These are phyloP conservation scores for Bubo scandiacus DNA, from an alignment of 2,113 vertebrate genomes.

Conservation along the genomic window DNA sequence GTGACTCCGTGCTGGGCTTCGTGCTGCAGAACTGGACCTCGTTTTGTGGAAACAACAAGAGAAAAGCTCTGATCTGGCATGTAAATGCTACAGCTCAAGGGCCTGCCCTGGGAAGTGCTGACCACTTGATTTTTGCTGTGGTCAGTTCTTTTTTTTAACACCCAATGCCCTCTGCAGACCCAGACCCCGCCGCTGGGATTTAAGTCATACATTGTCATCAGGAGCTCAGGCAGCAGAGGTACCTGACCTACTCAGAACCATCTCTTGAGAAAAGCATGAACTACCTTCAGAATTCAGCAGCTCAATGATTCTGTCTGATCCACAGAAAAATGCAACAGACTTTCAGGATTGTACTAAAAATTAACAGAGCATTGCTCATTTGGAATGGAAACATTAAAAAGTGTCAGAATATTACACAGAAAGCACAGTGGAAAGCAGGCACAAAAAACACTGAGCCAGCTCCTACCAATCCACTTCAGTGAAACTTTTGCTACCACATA, in stretches of 20 bases:
- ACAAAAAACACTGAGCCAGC: background rate
- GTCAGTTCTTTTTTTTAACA: background rate
- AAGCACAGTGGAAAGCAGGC: background rate
- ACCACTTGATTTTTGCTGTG: background rate
- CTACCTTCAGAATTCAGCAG: background rate
- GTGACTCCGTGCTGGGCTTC: background rate
- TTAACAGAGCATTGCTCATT: background rate
- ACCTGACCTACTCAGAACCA: background rate
- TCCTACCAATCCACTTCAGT: background rate
- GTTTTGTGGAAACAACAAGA: background rate
- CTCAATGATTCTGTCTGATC: background rate
- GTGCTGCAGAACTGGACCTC: background rate
- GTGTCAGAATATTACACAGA: background rate
- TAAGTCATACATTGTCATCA: background rate
- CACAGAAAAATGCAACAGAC: background rate
- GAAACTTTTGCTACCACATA: background rate
- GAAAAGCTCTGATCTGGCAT: background rate
- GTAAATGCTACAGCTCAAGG: background rate
- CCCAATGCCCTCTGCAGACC: background rate
- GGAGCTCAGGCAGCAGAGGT: background rate
- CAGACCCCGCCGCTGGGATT: background rate
- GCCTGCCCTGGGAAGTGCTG: background rate
- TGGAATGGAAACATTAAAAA: background rate
- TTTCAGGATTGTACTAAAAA: background rate
- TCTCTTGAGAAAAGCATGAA: background rate